Percentiles rank a stretch among this genome's conserved stretches.
These are phyloP conservation scores for Syngnathus floridae DNA, from an alignment of 2,113 vertebrate species.

Conservation along the genomic window DNA sequence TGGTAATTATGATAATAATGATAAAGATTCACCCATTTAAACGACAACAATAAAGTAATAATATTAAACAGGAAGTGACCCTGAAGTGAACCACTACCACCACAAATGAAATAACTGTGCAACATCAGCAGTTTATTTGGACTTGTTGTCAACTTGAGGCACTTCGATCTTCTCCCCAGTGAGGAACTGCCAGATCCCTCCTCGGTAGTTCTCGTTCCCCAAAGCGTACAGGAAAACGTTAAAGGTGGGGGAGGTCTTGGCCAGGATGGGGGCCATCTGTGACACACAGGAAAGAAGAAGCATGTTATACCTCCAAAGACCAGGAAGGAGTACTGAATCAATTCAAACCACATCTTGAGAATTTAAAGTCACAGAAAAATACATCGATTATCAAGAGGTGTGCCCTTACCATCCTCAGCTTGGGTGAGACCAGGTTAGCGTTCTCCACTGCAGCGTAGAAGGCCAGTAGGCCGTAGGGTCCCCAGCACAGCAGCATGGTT, in stretches of 20 bases:
- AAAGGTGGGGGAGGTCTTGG: conserved; percentile 81
- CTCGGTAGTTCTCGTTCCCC: conserved; percentile 83
- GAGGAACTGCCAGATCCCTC: conserved; percentile 84
- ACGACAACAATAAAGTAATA: too few relatives aligned
- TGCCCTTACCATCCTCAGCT: conserved; percentile 83
- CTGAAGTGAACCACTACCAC: conserved; percentile 17
- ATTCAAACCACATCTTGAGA: neutral
- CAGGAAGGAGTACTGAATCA: neutral
- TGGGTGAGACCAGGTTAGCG: conserved; percentile 78
- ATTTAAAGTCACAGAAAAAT: too few relatives aligned
- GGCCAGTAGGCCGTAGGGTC: conserved; percentile 82
- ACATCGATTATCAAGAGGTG: neutral
- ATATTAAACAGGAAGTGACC: too few relatives aligned
- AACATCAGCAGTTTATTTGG: conserved; percentile 72
- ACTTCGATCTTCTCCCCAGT: conserved; percentile 80
- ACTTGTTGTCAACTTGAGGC: conserved; percentile 79
- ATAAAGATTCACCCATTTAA: too few relatives aligned
- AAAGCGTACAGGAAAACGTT: conserved; percentile 85
- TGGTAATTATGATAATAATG: too few relatives aligned
- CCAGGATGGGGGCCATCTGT: conserved; percentile 89
- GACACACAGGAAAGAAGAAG: conserved; percentile 18
- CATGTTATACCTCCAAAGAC: too few relatives aligned
- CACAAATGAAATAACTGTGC: conserved; percentile 40
- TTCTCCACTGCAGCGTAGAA: conserved; percentile 80
- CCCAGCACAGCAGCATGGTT: conserved; percentile 83